phyloP scores from a whole-genome alignment of 2,113 vertebrate genomes.

The Dicrurus megarhynchus region DNA sequence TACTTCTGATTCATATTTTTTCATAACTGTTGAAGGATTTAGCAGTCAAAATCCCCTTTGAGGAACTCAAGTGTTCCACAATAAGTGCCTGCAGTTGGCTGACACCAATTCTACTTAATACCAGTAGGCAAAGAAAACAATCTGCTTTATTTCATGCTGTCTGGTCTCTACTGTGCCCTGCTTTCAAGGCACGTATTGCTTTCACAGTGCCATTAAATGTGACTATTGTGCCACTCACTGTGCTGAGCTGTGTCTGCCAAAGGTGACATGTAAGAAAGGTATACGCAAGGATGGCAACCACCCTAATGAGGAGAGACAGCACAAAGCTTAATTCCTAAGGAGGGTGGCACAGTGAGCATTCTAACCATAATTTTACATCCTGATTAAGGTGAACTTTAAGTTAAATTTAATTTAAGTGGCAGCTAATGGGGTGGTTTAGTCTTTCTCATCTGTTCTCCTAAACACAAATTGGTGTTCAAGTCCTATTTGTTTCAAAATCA shows the following conservation, averaged over 20 bases:
- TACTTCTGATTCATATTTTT: constrained; percentile 28
- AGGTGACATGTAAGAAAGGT: neutral
- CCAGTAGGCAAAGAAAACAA: constrained; percentile 17
- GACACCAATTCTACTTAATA: constrained; percentile 37
- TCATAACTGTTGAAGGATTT: constrained; percentile 41
- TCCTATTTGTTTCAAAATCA: neutral
- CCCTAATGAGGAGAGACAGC: neutral
- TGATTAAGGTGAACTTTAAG: neutral
- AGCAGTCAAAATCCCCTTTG: constrained; percentile 42
- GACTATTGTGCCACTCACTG: neutral
- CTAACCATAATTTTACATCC: neutral
- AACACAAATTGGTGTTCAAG: neutral
- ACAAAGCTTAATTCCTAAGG: neutral
- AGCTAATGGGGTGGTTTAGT: neutral
- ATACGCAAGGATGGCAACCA: neutral
- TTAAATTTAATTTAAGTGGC: neutral
- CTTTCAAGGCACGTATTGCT: neutral
- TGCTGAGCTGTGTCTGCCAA: neutral
- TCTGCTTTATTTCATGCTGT: constrained; percentile 54
- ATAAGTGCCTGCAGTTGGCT: constrained; percentile 5
- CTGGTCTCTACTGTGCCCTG: constrained; percentile 17
- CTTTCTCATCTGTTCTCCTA: neutral
- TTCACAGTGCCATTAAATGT: neutral
- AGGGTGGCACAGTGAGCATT: neutral
- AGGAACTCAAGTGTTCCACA: constrained; percentile 7